These are phyloP conservation scores for Fabriciana adippe DNA, from an alignment of 2,888 invertebrate species.

Conservation along the genomic window DNA sequence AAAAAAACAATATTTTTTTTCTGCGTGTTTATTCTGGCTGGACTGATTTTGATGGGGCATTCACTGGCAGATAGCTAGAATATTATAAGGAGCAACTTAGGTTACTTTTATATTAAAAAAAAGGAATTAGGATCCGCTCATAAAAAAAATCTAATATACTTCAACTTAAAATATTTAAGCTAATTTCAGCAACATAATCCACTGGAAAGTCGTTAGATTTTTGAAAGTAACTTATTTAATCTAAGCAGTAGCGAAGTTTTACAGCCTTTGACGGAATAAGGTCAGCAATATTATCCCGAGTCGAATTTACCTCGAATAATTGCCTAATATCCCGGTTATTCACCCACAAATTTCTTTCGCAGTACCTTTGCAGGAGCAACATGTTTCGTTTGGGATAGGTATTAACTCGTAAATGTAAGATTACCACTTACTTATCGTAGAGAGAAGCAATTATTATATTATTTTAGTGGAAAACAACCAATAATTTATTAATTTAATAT, in stretches of 20 bases:
- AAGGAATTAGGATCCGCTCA: too few species aligned
- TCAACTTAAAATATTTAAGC: too few species aligned
- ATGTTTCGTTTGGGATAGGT: conserved; percentile 4
- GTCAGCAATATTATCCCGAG: conserved; percentile 12
- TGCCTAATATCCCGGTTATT: conserved; percentile 32
- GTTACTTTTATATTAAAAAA: too few species aligned
- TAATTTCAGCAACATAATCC: not conserved
- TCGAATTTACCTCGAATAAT: conserved; percentile 25
- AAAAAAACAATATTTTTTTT: too few species aligned
- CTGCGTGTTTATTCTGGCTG: too few species aligned
- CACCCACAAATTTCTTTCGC: conserved; percentile 20
- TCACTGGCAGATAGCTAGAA: too few species aligned
- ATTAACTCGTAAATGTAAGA: conserved; percentile 17
- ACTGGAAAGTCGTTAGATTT: not conserved
- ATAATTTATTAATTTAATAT: too few species aligned
- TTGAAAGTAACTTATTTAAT: not conserved
- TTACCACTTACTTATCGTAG: not conserved
- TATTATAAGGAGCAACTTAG: too few species aligned
- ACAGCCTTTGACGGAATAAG: conserved; percentile 12
- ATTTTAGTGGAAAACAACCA: too few species aligned
- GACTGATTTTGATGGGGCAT: too few species aligned
- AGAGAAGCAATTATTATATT: too few species aligned
- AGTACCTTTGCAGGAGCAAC: conserved; percentile 13
- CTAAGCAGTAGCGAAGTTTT: conserved; percentile 2
- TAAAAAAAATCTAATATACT: too few species aligned